These are phyloP conservation scores for Epistrophella euchroma DNA, from an alignment of 2,888 invertebrate genomes.

Conservation along the genomic window DNA sequence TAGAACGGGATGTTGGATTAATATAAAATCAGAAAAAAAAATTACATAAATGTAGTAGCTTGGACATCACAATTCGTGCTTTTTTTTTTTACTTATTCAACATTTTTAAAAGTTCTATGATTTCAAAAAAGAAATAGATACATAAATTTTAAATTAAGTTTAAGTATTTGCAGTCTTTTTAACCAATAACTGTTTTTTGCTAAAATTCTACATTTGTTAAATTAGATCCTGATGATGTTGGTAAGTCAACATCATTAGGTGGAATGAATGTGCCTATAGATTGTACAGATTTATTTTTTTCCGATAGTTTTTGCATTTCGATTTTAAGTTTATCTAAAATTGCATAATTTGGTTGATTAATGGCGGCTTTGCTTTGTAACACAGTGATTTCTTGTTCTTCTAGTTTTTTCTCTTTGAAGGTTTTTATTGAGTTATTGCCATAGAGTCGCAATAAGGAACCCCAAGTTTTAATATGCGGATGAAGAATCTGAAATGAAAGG, in stretches of 20 bases:
- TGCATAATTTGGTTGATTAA: slow-evolving; percentile 95
- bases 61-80: slow-evolving; percentile 53
- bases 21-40: not conserved
- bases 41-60: slow-evolving; percentile 9
- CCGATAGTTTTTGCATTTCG: slow-evolving; percentile 92
- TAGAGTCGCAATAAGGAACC: slow-evolving; percentile 96
- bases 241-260: slow-evolving; percentile 86
- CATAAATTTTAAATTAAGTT: slow-evolving; percentile 38
- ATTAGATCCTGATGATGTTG: slow-evolving; percentile 90
- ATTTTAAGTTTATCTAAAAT: slow-evolving; percentile 92
- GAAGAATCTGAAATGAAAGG: slow-evolving; percentile 87
- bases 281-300: slow-evolving; percentile 86
- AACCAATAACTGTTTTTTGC: slow-evolving; percentile 66
- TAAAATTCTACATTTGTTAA: slow-evolving; percentile 91
- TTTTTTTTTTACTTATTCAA: slow-evolving; percentile 2
- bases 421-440: slow-evolving; percentile 95
- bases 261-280: slow-evolving; percentile 88
- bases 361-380: slow-evolving; percentile 93
- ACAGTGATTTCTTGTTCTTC: slow-evolving; percentile 96
- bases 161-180: slow-evolving; percentile 58
- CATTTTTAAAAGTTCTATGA: not conserved
- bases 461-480: slow-evolving; percentile 97
- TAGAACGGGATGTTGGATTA: not conserved
- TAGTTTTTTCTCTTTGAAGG: slow-evolving; percentile 95
- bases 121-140: not conserved